These are phyloP conservation scores for Amblyteles armatorius DNA, from an alignment of 2,888 invertebrate species.

Conservation along the genomic window DNA sequence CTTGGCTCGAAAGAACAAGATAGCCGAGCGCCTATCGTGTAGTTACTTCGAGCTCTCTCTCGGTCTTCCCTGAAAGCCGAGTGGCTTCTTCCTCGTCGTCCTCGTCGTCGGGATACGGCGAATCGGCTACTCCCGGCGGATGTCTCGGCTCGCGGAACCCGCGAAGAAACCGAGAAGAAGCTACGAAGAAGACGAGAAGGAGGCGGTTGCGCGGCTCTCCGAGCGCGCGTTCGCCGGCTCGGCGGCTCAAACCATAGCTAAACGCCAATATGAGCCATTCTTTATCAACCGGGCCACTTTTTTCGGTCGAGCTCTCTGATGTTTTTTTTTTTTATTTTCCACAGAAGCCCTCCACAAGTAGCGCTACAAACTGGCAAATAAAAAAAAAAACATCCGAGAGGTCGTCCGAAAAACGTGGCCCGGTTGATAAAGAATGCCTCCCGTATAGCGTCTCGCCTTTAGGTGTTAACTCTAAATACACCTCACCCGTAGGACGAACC, in stretches of 20 bases:
- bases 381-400: too few species aligned
- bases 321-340: too few species aligned
- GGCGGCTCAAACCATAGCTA: slow-evolving; percentile 20
- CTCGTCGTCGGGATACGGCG: slow-evolving; percentile 54
- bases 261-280: slow-evolving; percentile 30
- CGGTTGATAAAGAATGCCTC: too few species aligned
- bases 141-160: slow-evolving; percentile 55
- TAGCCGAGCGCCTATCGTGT: slow-evolving; percentile 12
- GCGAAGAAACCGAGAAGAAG: slow-evolving; percentile 24
- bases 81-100: slow-evolving; percentile 21
- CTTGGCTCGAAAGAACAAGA: slow-evolving; percentile 34
- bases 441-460: slow-evolving; percentile 18
- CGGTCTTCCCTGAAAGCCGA: slow-evolving; percentile 46
- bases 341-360: too few species aligned
- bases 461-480: slow-evolving; percentile 36
- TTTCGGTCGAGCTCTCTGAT: too few species aligned
- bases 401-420: too few species aligned
- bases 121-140: slow-evolving; percentile 67
- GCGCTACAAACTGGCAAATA: too few species aligned
- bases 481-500: neutral
- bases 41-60: neutral
- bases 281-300: too few species aligned
- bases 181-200: slow-evolving; percentile 23
- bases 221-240: neutral
- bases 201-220: slow-evolving; percentile 30